Evolutionary conservation across 2,113 vertebrate genomes (phyloP), one percentile per base, ranked within the genome.

Genomic region (Spheniscus mendiculus): DNA sequence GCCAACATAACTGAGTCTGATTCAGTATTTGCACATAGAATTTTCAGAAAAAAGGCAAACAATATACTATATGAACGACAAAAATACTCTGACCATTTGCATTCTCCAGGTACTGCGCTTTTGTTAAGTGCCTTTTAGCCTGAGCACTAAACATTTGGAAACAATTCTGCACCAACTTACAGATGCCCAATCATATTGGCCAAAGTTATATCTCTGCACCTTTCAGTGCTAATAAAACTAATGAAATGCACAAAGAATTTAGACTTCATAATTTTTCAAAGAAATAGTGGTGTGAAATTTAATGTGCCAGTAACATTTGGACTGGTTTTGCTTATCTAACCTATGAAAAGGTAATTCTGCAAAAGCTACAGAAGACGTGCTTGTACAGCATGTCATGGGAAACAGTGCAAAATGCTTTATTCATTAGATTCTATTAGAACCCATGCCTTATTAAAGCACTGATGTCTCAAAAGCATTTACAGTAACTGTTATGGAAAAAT

Each of bases 361-460:
- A 74, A 78, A 92, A 93, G 38, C 34, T 79, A 61, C n/a, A 84
- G 56, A 21, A 91, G 61, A 59, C 14, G 2, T 25, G 18, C 50
- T 66, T 81, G 58, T 59, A 61, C 19, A 87, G 71, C 26, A 56
- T 67, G 27, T 63, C 72, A 63, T 73, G 58, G 70, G 79, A 94
- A 93, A 94, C 12, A 80, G n/a, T 55, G 49, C 18, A 89, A 92
- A 97, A 96, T 87, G 44, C 50, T 90, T 97, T 91, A 85, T 95
- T 97, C 69, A 77, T 93, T 76, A 93, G 70, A 76, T 52, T 42
- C 77, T 91, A 44, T 94, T 96, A 94, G 58, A 90, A 89, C 13
- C 22, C 34, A 52, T 67, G 50, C 63, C 42, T 94, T 87, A 91
- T 84, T 94, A 87, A 97, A 92, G 50, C 18, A 58, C 1, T 80